A percentile compares a stretch with the other conserved stretches of the same genome.
phyloP scores from a whole-genome alignment of 1,140 invertebrate species.

The Panulirus ornatus region DNA sequence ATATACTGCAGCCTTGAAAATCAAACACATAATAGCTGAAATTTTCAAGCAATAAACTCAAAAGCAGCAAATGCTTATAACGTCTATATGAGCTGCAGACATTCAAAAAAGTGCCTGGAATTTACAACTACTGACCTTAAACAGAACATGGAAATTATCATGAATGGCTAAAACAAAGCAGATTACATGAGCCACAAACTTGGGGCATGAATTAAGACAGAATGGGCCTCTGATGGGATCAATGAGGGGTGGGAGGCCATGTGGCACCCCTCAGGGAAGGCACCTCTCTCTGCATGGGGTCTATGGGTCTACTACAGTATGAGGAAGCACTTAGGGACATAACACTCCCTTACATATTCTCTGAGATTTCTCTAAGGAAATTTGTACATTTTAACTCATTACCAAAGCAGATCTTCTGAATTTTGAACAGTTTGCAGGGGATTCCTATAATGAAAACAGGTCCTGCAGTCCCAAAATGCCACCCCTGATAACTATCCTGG shows the following conservation, averaged over 20 bases:
- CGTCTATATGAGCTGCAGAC: neutral
- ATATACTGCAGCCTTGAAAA: neutral
- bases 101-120: neutral
- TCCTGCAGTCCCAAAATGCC: conserved; percentile 52
- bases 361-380: conserved; percentile 27
- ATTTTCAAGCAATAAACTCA: neutral
- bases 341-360: conserved; percentile 24
- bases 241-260: conserved; percentile 50
- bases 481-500: conserved; percentile 42
- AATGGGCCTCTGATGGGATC: conserved; percentile 42
- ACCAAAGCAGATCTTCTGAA: conserved; percentile 46
- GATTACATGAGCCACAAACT: conserved; percentile 18
- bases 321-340: conserved; percentile 44
- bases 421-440: conserved; percentile 37
- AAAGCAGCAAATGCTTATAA: neutral
- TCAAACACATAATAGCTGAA: neutral
- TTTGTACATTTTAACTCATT: conserved; percentile 38
- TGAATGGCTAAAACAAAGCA: conserved; percentile 15
- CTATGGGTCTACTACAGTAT: conserved; percentile 40
- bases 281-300: conserved; percentile 70
- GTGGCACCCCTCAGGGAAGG: conserved; percentile 67
- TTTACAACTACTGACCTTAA: neutral
- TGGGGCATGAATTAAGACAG: conserved; percentile 25
- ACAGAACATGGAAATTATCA: neutral
- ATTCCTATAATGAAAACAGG: conserved; percentile 25